phyloP scores from a whole-genome alignment of 2,888 invertebrate genomes.

The Eupithecia inturbata region DNA sequence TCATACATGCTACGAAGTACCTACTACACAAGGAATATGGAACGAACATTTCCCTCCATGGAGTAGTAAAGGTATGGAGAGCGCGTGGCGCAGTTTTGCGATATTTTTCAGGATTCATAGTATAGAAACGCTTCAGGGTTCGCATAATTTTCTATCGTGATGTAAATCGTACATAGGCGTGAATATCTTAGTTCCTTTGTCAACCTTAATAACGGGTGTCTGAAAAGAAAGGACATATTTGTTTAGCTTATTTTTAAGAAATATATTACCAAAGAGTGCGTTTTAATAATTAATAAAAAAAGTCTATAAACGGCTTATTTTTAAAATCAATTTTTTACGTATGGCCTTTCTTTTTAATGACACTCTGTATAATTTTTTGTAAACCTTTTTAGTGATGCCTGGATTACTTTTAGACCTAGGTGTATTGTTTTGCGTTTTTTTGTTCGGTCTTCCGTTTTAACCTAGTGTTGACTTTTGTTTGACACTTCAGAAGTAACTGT shows the following conservation, averaged over 20 bases:
- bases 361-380: too few relatives aligned
- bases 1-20: slow-evolving; percentile 10
- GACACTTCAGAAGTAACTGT: too few relatives aligned
- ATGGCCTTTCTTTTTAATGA: too few relatives aligned
- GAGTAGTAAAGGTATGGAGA: neutral
- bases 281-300: too few relatives aligned
- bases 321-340: too few relatives aligned
- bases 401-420: neutral
- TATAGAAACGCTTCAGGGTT: slow-evolving; percentile 75
- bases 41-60: slow-evolving; percentile 3
- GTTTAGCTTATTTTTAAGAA: too few relatives aligned
- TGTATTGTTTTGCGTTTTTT: neutral
- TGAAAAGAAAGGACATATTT: too few relatives aligned
- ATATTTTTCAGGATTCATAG: neutral
- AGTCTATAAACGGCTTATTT: too few relatives aligned
- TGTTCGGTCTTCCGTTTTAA: neutral
- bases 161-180: slow-evolving; percentile 67
- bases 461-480: neutral
- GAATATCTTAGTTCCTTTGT: slow-evolving; percentile 60
- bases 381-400: too few relatives aligned
- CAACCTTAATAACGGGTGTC: slow-evolving; percentile 59
- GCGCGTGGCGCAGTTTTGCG: neutral
- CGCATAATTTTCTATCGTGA: slow-evolving; percentile 68
- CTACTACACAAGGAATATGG: slow-evolving; percentile 11
- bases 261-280: too few relatives aligned